Percentiles rank a stretch among this genome's conserved stretches.
Evolutionary conservation across 2,113 vertebrate species (phyloP).

Genomic region (Pseudorasbora parva): DNA sequence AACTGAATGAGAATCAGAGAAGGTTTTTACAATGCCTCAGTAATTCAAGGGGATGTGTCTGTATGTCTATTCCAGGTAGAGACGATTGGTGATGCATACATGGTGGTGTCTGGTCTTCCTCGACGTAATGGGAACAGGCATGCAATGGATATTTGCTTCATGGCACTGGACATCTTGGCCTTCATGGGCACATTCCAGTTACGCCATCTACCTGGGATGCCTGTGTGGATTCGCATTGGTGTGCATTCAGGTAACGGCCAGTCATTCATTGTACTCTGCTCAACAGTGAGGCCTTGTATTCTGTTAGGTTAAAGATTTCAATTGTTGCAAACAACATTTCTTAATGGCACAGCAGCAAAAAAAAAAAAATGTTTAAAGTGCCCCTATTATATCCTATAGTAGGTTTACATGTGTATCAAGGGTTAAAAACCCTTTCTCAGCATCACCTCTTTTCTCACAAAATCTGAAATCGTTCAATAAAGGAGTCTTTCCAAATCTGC

Average conservation of each 20-base stretch:
- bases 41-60: background rate
- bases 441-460: no score
- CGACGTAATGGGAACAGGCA: slow-evolving; percentile 91
- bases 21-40: no score
- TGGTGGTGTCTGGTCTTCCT: slow-evolving; percentile 95
- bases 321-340: background rate
- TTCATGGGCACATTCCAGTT: slow-evolving; percentile 95
- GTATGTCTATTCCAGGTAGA: slow-evolving; percentile 82
- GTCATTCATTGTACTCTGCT: background rate
- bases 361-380: background rate
- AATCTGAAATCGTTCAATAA: no score
- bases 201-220: slow-evolving; percentile 88
- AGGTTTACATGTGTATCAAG: no score
- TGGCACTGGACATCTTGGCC: slow-evolving; percentile 94
- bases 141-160: slow-evolving; percentile 90
- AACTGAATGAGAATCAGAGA: no score
- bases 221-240: slow-evolving; percentile 97
- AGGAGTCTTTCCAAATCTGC: no score
- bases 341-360: background rate
- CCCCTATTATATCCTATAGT: no score
- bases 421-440: no score
- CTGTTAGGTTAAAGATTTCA: background rate
- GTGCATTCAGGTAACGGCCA: slow-evolving; percentile 89
- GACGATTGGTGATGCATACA: slow-evolving; percentile 97
- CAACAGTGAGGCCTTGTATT: background rate